Conservation (phyloP, 2,888 invertebrate species). For the Cataglyphis albicans region DNA sequence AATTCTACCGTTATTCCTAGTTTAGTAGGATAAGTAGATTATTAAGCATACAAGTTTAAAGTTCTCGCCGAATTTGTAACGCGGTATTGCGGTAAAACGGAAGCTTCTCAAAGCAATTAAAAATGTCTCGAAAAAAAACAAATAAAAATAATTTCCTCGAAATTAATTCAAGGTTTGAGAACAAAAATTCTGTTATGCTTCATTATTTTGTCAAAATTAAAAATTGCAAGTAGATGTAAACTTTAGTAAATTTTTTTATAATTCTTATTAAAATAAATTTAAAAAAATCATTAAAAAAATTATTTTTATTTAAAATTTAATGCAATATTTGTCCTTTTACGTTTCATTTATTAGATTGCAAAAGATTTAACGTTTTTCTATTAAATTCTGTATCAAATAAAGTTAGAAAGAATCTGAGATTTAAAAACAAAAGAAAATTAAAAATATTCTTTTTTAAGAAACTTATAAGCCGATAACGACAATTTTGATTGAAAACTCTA, state of each 20-base stretch:
- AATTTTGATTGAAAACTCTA: not conserved
- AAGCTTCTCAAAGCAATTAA: not conserved
- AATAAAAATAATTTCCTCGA: not conserved
- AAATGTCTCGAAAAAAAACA: not conserved
- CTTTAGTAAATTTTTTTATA: not conserved
- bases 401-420: not conserved
- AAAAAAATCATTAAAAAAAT: not conserved
- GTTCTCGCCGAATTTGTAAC: constrained; percentile 13
- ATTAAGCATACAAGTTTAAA: constrained; percentile 15
- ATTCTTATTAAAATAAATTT: not conserved
- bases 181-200: not conserved
- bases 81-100: not conserved
- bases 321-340: not conserved
- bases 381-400: not conserved
- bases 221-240: not conserved
- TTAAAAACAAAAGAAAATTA: not conserved
- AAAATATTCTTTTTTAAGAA: not conserved
- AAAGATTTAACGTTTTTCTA: not conserved
- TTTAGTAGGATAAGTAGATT: constrained; percentile 28
- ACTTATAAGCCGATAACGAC: not conserved
- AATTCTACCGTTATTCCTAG: constrained; percentile 25
- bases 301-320: not conserved
- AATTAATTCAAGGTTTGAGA: not conserved
- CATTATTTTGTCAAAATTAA: constrained; percentile 4
- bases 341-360: not conserved